Evolutionary conservation across 2,797 vertebrate species (phyloP).

Genomic region (Fistularia tabacaria): DNA sequence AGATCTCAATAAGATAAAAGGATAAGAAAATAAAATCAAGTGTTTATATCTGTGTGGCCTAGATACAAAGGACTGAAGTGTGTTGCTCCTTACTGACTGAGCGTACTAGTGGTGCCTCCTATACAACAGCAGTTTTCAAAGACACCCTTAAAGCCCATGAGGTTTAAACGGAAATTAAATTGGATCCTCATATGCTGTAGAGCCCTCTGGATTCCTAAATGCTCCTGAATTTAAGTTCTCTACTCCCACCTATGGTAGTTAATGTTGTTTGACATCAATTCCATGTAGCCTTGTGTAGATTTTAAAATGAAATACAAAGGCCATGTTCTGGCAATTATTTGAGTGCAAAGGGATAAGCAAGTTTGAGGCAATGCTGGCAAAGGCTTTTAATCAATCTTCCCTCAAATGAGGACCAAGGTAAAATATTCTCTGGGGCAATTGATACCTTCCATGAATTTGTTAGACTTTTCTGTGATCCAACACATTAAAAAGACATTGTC

Average conservation of each 20-base stretch:
- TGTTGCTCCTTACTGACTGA: constrained; percentile 34
- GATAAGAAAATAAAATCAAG: neutral
- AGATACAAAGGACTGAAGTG: constrained; percentile 38
- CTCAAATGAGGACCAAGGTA: no score
- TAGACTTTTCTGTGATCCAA: no score
- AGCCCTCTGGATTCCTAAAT: constrained; percentile 27
- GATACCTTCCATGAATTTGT: no score
- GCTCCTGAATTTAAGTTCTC: constrained; percentile 22
- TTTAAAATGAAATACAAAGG: constrained; percentile 17
- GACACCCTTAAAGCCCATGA: constrained; percentile 37
- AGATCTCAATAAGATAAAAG: no score
- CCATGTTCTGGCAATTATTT: constrained; percentile 13
- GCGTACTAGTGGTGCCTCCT: constrained; percentile 35
- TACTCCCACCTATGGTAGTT: constrained; percentile 18
- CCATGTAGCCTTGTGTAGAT: constrained; percentile 15
- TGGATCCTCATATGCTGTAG: constrained; percentile 31
- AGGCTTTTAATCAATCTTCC: neutral
- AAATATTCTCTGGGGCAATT: no score
- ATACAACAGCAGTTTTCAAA: constrained; percentile 55
- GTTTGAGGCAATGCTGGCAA: constrained; percentile 30
- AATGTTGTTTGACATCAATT: constrained; percentile 18
- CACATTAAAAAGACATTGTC: no score
- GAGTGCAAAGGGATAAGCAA: constrained; percentile 15
- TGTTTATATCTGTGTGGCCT: constrained; percentile 32
- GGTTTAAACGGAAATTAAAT: constrained; percentile 50